Base-by-base conservation (phyloP, 2,113 vertebrate species). In the Antechinus stuartii region DNA sequence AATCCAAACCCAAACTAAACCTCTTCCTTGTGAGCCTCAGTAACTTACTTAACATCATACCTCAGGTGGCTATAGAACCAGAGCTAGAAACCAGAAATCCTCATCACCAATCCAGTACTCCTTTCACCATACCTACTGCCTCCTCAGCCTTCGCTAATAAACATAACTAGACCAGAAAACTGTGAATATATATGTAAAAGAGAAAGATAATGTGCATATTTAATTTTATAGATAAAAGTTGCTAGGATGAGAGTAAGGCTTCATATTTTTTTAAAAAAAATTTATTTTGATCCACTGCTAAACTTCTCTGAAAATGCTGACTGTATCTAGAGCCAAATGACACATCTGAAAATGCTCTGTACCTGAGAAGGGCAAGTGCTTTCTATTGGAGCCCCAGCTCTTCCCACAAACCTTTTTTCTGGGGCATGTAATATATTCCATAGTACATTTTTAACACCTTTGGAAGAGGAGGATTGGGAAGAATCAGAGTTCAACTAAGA, bases 371-470 rank as follows among this genome's bases (percentile, higher is more conserved):
- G 61, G 35, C 11, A 68, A 68, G 5, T 11, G 91, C 12, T 14
- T 2, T 92, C 92, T 55, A 22, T 3, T 30, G 1, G 30, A 95
- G 35, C 6, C 0, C 89, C 95, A 50, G 42, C 42, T 19, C 47
- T 3, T 84, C 4, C 22, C 57, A 56, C 56, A 52, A 25, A 11
- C 46, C 23, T 14, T 46, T 57, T 26, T 92, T 26, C 68, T 47
- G n/a, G n/a, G 25, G 49, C 1, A 1, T 47, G 94, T 84, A 53
- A 46, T 55, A 47, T 54, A 95, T 95, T 95, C 91, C 90, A 95
- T 91, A 30, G 56, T 93, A 91, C 56, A 93, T 50, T 89, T 90
- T 96, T 91, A 91, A 68, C 89, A 50, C 91, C 94, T 92, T 95
- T 57, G 57, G 89, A 61, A 92, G 76, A 57, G 57, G 92, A 35